Evolutionary conservation across 2,888 invertebrate genomes (phyloP), one percentile per base, ranked within the genome.

Genomic region (Drosophila atripex): DNA sequence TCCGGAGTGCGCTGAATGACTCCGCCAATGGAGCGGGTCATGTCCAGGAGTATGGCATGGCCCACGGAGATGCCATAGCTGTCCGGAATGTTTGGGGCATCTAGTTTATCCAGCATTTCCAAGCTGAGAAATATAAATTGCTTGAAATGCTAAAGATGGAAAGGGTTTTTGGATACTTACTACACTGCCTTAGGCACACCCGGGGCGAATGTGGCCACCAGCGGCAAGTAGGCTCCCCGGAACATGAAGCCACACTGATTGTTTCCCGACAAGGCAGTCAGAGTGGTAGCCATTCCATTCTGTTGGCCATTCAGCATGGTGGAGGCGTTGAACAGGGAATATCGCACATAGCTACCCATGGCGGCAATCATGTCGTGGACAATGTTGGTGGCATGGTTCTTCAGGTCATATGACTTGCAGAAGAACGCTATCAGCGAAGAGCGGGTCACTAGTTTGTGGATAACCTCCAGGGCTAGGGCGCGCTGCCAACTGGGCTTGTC

Each of bases 401-500:
- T 97, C 92, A 98, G 94, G 92, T 99, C 99, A 91, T 99, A 99
- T 77, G 97, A 97, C 90, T 96, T 95, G 91, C 99, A 98, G 92
- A 99, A 98, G 51, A 97, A 96, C 85, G 95, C 96, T 78, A 99
- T 92, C 16, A 98, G 92, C 91, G 93, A 91, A 7, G 98, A 96
- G 85, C 98, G 97, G 55, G 97, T 95, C 1, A 96, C 96, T 93
- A 99, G 95, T 92, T 97, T 97, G 90, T 98, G 98, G 46, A 99
- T 93, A 2, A 99, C 98, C 93, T 99, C 99, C 16, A 99, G 91
- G 0, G 99, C 98, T 53, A 99, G 92, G 1, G 98, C 97, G 60
- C 99, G 93, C 91, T 99, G 99, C 99, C 99, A 99, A 73, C 96
- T 93, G 2, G 98, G 98, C 92, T 98, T 98, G 90, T 99, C 99